Base-by-base conservation (phyloP, 2,797 vertebrate species). In the Perodicticus potto region DNA sequence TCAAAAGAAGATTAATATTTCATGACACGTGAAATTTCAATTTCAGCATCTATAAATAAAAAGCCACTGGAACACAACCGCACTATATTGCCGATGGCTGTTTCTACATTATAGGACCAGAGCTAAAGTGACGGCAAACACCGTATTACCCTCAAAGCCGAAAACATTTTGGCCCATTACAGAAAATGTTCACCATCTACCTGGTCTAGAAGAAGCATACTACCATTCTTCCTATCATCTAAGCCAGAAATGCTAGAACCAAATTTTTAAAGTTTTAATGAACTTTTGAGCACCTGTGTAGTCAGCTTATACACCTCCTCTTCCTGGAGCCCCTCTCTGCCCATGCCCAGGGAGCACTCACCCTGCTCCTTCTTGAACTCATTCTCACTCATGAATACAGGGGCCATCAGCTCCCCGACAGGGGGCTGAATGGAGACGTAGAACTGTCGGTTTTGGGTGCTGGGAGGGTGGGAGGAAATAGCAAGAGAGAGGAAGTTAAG, bases 331-430 rank as follows among this genome's bases (percentile, higher is more conserved):
- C 1, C n/a, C 17, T 22, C 49, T 40, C 34, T 91, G 7, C 27
- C 76, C 0, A 14, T 4, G 32, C 67, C 43, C 4, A 20, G 2
- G 49, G 45, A 45, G 19, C 20, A 97, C 99, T 99, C 97, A 99
- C 99, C 99, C 98, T 99, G 99, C 89, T 99, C 99, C 96, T 99
- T 99, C 98, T 99, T 99, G 98, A 99, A 99, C 96, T 99, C 99
- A 0, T 99, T 99, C 97, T 99, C 99, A 0, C 99, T 99, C 98
- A 99, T 99, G 98, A 99, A 99, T 86, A 99, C 81, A 0, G 99
- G 99, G 53, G 99, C 99, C 99, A 99, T 99, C 96, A 99, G 98
- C 97, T 99, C 99, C 81, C 99, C 99, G 0, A 99, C 99, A 0
- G 99, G 99, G 0, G 99, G 99, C 98, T 99, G 99, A 98, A 99